Conservation (phyloP, 1,140 invertebrate species). For the Anastatus disparis region DNA sequence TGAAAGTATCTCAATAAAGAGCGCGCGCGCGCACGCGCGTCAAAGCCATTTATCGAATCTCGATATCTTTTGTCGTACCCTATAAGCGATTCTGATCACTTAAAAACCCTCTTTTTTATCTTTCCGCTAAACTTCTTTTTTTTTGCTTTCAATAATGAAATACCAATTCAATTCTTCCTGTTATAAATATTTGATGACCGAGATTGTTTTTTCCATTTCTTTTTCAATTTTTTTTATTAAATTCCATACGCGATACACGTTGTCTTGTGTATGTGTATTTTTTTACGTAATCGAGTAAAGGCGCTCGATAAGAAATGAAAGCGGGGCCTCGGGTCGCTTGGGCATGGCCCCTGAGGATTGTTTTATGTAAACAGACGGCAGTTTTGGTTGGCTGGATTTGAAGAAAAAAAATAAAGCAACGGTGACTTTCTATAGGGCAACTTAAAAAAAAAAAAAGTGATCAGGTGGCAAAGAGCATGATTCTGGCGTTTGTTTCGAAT, state of each 20-base stretch:
- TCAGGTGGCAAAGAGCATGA: too few relatives aligned
- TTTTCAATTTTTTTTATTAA: neutral
- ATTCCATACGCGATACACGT: neutral
- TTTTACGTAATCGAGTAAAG: neutral
- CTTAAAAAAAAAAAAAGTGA: too few relatives aligned
- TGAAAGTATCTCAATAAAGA: too few relatives aligned
- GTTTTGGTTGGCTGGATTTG: neutral
- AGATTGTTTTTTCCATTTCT: neutral
- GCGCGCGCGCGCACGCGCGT: neutral
- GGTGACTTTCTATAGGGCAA: slow-evolving; percentile 2
- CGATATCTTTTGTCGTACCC: slow-evolving; percentile 29
- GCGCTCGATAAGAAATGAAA: slow-evolving; percentile 20
- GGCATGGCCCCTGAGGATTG: too few relatives aligned
- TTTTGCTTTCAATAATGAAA: neutral
- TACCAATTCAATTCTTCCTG: neutral
- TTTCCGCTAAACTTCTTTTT: neutral
- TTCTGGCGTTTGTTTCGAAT: too few relatives aligned
- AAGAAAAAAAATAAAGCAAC: neutral
- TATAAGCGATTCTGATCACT: neutral
- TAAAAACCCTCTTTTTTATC: too few relatives aligned
- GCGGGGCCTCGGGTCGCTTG: neutral
- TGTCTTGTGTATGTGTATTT: neutral
- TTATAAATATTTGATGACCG: too few relatives aligned
- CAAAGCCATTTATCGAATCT: slow-evolving; percentile 22
- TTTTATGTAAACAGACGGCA: slow-evolving; percentile 18